These are phyloP conservation scores for Nycticebus coucang DNA, from an alignment of 2,113 vertebrate species.

Conservation along the genomic window DNA sequence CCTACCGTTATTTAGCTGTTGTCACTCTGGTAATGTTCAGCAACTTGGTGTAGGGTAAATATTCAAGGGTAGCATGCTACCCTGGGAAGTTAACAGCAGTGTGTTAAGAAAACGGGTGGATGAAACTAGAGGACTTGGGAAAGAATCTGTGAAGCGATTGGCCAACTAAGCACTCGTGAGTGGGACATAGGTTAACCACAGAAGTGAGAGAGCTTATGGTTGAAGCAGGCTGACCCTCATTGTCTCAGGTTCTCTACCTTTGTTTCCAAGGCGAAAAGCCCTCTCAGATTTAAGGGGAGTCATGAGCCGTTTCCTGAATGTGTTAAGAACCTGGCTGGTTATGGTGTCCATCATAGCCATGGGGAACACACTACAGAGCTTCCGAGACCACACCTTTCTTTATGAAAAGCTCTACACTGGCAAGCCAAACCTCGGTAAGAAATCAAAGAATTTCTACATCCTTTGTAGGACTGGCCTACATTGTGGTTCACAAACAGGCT, in stretches of 20 bases:
- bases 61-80: neutral
- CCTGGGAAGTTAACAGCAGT: neutral
- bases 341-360: constrained; percentile 95
- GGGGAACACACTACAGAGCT: constrained; percentile 96
- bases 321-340: constrained; percentile 95
- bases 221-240: neutral
- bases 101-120: neutral
- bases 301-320: constrained; percentile 95
- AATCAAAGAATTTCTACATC: neutral
- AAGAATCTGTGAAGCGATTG: neutral
- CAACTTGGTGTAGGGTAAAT: neutral
- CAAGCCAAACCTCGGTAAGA: constrained; percentile 92
- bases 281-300: neutral
- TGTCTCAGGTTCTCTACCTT: neutral
- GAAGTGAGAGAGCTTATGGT: neutral
- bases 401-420: constrained; percentile 97
- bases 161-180: fast-evolving
- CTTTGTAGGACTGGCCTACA: neutral
- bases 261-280: constrained; percentile 58
- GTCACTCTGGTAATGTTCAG: constrained; percentile 10
- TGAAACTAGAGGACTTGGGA: neutral
- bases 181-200: neutral
- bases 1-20: neutral
- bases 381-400: constrained; percentile 95
- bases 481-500: neutral